A percentile compares a stretch with the other conserved stretches of the same genome.
phyloP scores from a whole-genome alignment of 2,888 invertebrate species.

The Acrocyrtus sp. region DNA sequence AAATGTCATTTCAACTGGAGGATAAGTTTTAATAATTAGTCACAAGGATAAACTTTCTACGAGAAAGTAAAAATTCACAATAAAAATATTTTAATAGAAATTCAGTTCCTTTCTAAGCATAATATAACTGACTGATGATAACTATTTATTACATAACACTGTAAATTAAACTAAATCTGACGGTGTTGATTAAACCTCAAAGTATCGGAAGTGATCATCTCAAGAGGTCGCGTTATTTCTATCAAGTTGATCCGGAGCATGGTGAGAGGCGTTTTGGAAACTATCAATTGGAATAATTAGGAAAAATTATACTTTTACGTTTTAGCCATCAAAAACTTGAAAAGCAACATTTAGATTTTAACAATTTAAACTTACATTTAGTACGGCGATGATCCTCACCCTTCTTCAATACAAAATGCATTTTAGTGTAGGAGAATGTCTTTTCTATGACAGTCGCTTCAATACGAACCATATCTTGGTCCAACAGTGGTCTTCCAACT shows the following conservation, averaged over 20 bases:
- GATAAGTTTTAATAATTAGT: no score
- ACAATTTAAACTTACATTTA: conserved; percentile 71
- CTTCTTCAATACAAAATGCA: conserved; percentile 70
- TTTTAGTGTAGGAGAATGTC: conserved; percentile 81
- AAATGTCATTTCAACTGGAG: no score
- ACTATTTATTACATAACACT: no score
- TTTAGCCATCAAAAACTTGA: no score
- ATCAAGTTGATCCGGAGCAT: conserved; percentile 67
- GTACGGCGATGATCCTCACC: conserved; percentile 76
- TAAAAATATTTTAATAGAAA: no score
- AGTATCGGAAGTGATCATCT: no score
- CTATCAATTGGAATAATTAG: conserved; percentile 63
- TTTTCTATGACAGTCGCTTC: conserved; percentile 87
- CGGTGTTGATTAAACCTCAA: no score
- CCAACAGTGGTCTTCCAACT: conserved; percentile 82
- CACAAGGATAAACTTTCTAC: no score
- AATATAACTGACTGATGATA: no score
- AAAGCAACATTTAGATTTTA: conserved; percentile 1
- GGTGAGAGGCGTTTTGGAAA: conserved; percentile 64
- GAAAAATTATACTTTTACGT: conserved; percentile 59
- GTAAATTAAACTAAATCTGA: no score
- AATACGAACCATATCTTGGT: conserved; percentile 77
- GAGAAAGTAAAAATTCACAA: no score
- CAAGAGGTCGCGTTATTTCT: conserved; percentile 59
- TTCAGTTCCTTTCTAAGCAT: no score